A percentile compares a stretch with the other conserved stretches of the same genome.
These are phyloP conservation scores for Drosophila pseudoobscura DNA, from an alignment of 1,140 invertebrate genomes.

Conservation along the genomic window DNA sequence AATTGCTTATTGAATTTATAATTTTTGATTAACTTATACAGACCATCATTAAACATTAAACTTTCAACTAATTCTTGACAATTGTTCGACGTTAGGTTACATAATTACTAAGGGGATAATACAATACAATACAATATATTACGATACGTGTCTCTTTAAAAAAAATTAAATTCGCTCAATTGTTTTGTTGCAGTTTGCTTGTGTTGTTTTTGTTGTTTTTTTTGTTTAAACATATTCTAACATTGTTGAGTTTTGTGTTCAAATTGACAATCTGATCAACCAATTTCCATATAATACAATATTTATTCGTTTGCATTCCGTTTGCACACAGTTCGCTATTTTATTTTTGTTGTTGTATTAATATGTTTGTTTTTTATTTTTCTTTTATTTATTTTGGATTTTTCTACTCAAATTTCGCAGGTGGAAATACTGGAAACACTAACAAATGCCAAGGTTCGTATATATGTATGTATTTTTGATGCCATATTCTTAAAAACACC, in stretches of 20 bases:
- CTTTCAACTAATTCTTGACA: slow-evolving; percentile 37
- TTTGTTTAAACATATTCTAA: too few relatives aligned
- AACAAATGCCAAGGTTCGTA: slow-evolving; percentile 27
- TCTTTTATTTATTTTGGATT: background rate
- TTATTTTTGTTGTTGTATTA: background rate
- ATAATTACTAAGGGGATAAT: slow-evolving; percentile 20
- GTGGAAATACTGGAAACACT: slow-evolving; percentile 18
- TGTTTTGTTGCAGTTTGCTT: slow-evolving; percentile 41
- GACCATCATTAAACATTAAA: slow-evolving; percentile 26
- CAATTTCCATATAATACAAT: slow-evolving; percentile 41
- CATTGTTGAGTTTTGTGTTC: slow-evolving; percentile 21
- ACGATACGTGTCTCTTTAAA: slow-evolving; percentile 45
- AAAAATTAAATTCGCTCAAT: slow-evolving; percentile 79
- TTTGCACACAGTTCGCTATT: slow-evolving; percentile 17
- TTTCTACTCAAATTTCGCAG: slow-evolving; percentile 1
- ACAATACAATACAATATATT: slow-evolving; percentile 17
- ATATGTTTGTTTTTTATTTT: slow-evolving; percentile 3
- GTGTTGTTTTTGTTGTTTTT: background rate
- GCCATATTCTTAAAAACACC: slow-evolving; percentile 20
- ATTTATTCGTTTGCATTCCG: slow-evolving; percentile 18
- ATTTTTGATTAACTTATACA: slow-evolving; percentile 23
- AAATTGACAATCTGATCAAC: slow-evolving; percentile 44
- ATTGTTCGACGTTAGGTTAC: slow-evolving; percentile 30
- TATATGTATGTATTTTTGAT: background rate
- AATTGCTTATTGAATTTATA: slow-evolving; percentile 67